Evolutionary conservation across 2,113 vertebrate species (phyloP).

Genomic region (Xiphophorus couchianus): DNA sequence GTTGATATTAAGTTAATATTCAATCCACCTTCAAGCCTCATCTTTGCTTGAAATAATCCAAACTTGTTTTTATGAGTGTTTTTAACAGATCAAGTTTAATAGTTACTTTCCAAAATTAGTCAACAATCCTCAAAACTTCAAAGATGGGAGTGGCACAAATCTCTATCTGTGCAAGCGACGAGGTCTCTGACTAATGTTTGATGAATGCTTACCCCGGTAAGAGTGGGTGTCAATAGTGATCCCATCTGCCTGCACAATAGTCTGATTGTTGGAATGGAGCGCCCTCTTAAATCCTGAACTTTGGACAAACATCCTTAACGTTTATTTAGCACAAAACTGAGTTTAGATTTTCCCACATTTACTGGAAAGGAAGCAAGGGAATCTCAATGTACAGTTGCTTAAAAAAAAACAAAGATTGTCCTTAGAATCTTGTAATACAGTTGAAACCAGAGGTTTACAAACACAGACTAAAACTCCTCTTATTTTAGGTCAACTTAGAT

Average conservation of each 20-base stretch:
- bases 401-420: too few relatives aligned
- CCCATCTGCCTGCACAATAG: conserved; percentile 61
- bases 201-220: conserved; percentile 58
- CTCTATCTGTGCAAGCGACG: conserved; percentile 48
- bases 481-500: too few relatives aligned
- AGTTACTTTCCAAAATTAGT: conserved; percentile 8
- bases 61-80: background rate
- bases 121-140: conserved; percentile 22
- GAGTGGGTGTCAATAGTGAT: conserved; percentile 63
- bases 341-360: conserved; percentile 21
- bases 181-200: conserved; percentile 60
- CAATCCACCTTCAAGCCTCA: too few relatives aligned
- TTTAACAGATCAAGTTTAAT: conserved; percentile 1
- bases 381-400: background rate
- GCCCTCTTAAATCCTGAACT: conserved; percentile 44
- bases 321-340: conserved; percentile 52
- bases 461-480: too few relatives aligned
- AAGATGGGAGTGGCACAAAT: conserved; percentile 44
- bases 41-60: too few relatives aligned
- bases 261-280: conserved; percentile 52
- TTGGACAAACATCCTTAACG: conserved; percentile 48
- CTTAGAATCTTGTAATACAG: too few relatives aligned
- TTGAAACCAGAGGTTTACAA: too few relatives aligned
- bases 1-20: too few relatives aligned
- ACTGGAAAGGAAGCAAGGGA: background rate